These are phyloP conservation scores for Thymelicus sylvestris DNA, from an alignment of 2,888 invertebrate species.

Conservation along the genomic window DNA sequence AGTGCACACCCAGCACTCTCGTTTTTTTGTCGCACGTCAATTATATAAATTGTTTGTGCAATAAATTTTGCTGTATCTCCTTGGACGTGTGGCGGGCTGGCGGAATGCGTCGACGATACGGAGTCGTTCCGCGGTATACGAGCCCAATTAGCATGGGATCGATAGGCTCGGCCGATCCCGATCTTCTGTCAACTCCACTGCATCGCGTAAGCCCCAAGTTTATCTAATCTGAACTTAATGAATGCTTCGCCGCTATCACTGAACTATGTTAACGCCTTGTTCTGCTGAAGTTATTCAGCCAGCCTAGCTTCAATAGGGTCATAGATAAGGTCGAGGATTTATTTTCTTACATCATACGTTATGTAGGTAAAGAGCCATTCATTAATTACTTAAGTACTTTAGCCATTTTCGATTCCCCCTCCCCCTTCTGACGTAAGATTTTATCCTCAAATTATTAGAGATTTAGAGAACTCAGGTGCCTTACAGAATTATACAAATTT, in stretches of 20 bases:
- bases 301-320: conserved; percentile 1
- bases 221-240: conserved; percentile 80
- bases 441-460: too few species aligned
- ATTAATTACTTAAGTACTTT: too few species aligned
- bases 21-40: conserved; percentile 82
- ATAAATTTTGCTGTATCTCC: conserved; percentile 83
- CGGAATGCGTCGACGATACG: conserved; percentile 67
- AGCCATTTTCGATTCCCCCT: too few species aligned
- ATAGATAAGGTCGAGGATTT: not conserved
- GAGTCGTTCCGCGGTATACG: conserved; percentile 59
- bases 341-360: too few species aligned
- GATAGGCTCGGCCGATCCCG: conserved; percentile 78
- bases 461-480: too few species aligned
- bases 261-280: conserved; percentile 49
- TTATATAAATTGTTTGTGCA: conserved; percentile 84
- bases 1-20: conserved; percentile 68
- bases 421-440: too few species aligned
- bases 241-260: conserved; percentile 69
- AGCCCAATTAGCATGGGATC: conserved; percentile 84
- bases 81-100: conserved; percentile 67
- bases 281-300: conserved; percentile 22
- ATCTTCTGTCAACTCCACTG: conserved; percentile 74
- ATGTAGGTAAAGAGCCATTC: too few species aligned
- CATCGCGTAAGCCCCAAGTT: conserved; percentile 69
- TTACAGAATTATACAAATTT: too few species aligned